Conservation (phyloP, 2,888 invertebrate genomes). For the Phytoseiulus persimilis region DNA sequence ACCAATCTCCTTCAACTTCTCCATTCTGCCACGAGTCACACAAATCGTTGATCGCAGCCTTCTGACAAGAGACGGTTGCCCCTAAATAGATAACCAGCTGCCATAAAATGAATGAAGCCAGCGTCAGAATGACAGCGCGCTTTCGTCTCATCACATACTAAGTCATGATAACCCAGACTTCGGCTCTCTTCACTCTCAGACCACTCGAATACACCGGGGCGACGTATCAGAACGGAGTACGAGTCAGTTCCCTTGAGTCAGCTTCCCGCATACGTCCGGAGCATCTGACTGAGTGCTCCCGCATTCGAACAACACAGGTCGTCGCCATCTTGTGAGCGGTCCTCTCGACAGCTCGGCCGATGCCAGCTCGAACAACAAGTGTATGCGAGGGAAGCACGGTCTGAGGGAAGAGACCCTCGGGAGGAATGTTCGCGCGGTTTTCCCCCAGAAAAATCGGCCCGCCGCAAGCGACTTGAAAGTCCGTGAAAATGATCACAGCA, state of each 20-base stretch:
- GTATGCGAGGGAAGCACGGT: not conserved
- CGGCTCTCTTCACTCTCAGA: not conserved
- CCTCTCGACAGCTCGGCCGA: not conserved
- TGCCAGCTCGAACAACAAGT: not conserved
- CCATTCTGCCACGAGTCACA: not conserved
- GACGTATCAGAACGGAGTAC: not conserved
- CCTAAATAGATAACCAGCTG: not conserved
- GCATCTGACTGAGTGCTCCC: not conserved
- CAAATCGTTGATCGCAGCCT: slow-evolving; percentile 10
- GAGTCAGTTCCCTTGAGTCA: not conserved
- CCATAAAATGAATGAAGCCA: not conserved
- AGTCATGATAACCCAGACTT: not conserved
- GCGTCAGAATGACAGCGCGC: not conserved
- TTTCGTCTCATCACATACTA: not conserved
- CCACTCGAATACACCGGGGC: not conserved
- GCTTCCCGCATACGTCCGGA: not conserved
- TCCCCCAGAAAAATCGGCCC: too few species aligned
- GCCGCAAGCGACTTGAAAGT: too few species aligned
- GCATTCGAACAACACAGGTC: not conserved
- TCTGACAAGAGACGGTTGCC: not conserved
- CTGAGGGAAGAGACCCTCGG: not conserved
- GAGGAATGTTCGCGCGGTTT: too few species aligned
- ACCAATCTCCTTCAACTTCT: slow-evolving; percentile 22
- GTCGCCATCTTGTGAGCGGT: not conserved
- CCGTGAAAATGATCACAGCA: not conserved